These are phyloP conservation scores for Rhynchonycteris naso DNA, from an alignment of 2,797 vertebrate species.

Conservation along the genomic window DNA sequence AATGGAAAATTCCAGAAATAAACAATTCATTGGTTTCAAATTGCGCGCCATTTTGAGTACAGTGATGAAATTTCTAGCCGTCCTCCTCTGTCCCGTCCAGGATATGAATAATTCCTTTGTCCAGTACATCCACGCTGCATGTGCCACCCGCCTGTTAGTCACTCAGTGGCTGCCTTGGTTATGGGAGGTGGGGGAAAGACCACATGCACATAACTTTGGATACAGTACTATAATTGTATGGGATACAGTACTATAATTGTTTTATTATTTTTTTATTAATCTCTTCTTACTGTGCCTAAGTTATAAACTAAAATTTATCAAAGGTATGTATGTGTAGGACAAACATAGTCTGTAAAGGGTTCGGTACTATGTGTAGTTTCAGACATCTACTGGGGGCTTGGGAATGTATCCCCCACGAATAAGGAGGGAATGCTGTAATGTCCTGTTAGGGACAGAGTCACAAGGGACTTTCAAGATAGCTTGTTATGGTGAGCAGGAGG, in stretches of 20 bases:
- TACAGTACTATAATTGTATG: too few relatives aligned
- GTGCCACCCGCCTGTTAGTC: background rate
- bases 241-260: background rate
- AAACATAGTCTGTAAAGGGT: background rate
- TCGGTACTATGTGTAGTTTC: background rate
- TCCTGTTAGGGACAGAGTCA: background rate
- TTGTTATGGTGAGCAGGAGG: background rate
- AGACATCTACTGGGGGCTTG: background rate
- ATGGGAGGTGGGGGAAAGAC: background rate
- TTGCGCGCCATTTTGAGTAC: background rate
- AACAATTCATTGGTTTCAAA: background rate
- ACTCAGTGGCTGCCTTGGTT: background rate
- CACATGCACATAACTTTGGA: background rate
- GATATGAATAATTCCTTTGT: background rate
- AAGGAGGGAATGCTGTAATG: background rate
- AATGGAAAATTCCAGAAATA: background rate
- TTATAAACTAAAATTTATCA: background rate
- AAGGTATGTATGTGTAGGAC: too few relatives aligned
- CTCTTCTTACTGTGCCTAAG: background rate
- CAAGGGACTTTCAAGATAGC: background rate
- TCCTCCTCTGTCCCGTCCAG: background rate
- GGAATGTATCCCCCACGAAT: background rate
- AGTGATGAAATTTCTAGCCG: background rate
- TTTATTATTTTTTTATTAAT: background rate
- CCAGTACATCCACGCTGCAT: background rate